Percentiles rank a stretch among this genome's conserved stretches.
Evolutionary conservation across 1,140 invertebrate genomes (phyloP).

Genomic region (Schlechtendalia chinensis): DNA sequence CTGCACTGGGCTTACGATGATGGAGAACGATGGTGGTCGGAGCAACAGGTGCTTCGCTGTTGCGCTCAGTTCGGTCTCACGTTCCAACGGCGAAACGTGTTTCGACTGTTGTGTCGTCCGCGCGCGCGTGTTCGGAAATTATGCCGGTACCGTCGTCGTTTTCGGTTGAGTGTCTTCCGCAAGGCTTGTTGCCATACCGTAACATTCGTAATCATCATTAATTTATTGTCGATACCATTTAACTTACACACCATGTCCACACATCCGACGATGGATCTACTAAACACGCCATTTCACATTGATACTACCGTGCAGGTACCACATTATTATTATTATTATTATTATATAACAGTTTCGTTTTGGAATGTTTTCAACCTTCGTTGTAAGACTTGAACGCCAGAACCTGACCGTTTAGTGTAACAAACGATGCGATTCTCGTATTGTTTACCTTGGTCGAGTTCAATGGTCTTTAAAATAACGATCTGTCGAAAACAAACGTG

Average conservation of each 20-base stretch:
- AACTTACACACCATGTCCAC: too few species aligned
- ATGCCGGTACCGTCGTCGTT: conserved; percentile 28
- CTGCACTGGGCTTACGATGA: conserved; percentile 21
- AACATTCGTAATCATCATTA: not conserved
- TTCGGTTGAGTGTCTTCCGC: not conserved
- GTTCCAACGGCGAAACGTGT: conserved; percentile 47
- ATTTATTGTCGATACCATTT: not conserved
- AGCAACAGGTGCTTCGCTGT: conserved; percentile 40
- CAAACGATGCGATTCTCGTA: too few species aligned
- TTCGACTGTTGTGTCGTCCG: not conserved
- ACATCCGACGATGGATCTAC: conserved; percentile 1
- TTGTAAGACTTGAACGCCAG: not conserved
- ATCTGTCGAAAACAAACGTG: too few species aligned
- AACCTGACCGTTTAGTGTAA: not conserved
- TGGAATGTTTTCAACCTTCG: not conserved
- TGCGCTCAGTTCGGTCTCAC: conserved; percentile 38
- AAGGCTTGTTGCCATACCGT: not conserved
- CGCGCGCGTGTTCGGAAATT: conserved; percentile 25
- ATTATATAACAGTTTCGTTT: not conserved
- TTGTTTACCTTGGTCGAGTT: too few species aligned
- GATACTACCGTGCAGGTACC: not conserved
- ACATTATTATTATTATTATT: too few species aligned
- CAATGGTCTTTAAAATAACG: too few species aligned
- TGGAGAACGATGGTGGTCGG: not conserved
- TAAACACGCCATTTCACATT: not conserved